phyloP scores from a whole-genome alignment of 1,140 invertebrate species.

The Muscidifurax raptorellus region DNA sequence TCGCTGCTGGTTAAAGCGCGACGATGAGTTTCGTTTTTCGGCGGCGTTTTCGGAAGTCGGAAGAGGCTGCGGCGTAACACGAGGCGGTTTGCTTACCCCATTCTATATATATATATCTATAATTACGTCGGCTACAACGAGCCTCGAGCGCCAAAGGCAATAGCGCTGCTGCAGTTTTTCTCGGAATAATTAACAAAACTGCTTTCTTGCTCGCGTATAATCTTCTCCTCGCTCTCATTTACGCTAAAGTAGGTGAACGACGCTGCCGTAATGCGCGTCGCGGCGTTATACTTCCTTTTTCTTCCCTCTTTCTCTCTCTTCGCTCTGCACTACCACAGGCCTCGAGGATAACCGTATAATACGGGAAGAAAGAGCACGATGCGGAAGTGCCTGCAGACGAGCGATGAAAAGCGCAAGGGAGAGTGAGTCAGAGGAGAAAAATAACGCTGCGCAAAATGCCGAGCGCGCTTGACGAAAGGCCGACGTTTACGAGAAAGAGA shows the following conservation, averaged over 20 bases:
- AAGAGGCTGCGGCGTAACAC: too few species aligned
- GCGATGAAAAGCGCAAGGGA: background rate
- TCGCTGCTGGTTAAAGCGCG: too few species aligned
- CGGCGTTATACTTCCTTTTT: background rate
- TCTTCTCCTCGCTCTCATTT: background rate
- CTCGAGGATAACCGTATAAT: background rate
- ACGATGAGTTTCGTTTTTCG: too few species aligned
- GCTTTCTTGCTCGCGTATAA: slow-evolving; percentile 55
- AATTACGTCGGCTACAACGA: too few species aligned
- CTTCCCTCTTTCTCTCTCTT: background rate
- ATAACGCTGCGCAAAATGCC: slow-evolving; percentile 1
- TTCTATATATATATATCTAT: too few species aligned
- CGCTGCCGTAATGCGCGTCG: too few species aligned
- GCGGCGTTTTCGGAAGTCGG: too few species aligned
- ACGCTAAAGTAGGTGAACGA: too few species aligned
- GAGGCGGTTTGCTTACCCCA: too few species aligned
- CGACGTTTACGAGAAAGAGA: background rate
- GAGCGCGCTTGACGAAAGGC: background rate
- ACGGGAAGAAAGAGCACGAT: background rate
- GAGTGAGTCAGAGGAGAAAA: background rate
- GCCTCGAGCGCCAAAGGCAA: too few species aligned
- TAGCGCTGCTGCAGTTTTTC: slow-evolving; percentile 50
- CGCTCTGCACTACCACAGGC: background rate
- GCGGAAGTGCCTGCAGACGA: background rate
- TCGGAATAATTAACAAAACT: slow-evolving; percentile 70